phyloP scores from a whole-genome alignment of 2,797 vertebrate genomes.

The Hypotaenidia okinawae region DNA sequence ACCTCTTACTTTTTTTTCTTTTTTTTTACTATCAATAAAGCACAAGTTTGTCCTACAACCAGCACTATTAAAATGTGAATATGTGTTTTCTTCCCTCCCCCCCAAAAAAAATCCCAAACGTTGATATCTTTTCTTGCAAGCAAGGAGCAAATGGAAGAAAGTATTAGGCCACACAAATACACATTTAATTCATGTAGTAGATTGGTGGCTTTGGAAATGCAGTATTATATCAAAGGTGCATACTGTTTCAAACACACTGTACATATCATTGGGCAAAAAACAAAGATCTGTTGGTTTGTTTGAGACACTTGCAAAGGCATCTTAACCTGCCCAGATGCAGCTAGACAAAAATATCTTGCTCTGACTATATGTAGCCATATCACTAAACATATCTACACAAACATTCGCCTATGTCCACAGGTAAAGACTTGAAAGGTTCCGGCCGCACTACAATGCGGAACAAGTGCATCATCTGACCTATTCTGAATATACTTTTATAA shows the following conservation, averaged over 20 bases:
- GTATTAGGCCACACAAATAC: constrained; percentile 72
- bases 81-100: background rate
- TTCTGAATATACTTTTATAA: constrained; percentile 82
- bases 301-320: constrained; percentile 57
- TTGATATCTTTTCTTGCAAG: constrained; percentile 76
- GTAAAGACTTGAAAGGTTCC: constrained; percentile 43
- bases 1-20: constrained; percentile 28
- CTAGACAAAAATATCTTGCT: constrained; percentile 26
- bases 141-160: constrained; percentile 69
- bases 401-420: constrained; percentile 44
- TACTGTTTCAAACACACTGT: constrained; percentile 67
- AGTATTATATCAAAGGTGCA: constrained; percentile 71
- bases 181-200: constrained; percentile 54
- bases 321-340: constrained; percentile 34
- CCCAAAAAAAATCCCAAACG: constrained; percentile 28
- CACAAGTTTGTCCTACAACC: constrained; percentile 71
- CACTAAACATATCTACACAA: constrained; percentile 65
- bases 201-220: constrained; percentile 75
- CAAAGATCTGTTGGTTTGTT: constrained; percentile 44
- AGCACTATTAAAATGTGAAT: constrained; percentile 75
- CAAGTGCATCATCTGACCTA: constrained; percentile 78
- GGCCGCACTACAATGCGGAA: constrained; percentile 60
- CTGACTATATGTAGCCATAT: background rate
- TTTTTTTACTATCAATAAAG: constrained; percentile 68
- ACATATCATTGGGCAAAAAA: constrained; percentile 40